A percentile compares a stretch with the other conserved stretches of the same genome.
Evolutionary conservation across 2,888 invertebrate genomes (phyloP).

Genomic region (Abrostola triplasia): DNA sequence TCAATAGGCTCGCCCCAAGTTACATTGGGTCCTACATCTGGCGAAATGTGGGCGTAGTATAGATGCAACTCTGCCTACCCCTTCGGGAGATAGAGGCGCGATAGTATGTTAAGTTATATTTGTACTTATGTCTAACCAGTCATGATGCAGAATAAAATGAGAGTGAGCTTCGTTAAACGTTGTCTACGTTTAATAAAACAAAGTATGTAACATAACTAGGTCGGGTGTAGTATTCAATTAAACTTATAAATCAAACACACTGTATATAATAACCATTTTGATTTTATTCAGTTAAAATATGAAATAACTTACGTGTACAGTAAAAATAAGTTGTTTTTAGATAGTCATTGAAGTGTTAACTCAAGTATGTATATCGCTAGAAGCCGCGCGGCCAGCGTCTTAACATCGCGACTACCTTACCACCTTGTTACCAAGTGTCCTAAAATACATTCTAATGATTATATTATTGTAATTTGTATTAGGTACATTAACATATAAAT

Average conservation of each 20-base stretch:
- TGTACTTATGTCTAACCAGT: no score
- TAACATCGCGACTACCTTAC: constrained; percentile 73
- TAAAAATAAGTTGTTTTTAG: constrained; percentile 87
- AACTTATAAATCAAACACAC: constrained; percentile 62
- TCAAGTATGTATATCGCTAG: constrained; percentile 72
- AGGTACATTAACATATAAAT: constrained; percentile 88
- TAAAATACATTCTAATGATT: constrained; percentile 85
- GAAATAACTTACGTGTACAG: constrained; percentile 88
- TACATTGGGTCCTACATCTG: no score
- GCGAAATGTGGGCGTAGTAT: no score
- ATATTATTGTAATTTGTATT: constrained; percentile 87
- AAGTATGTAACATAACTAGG: no score
- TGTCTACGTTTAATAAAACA: no score
- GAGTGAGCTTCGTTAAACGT: no score
- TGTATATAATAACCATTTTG: constrained; percentile 85
- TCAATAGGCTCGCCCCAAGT: no score
- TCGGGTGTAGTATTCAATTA: background rate
- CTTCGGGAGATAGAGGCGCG: no score
- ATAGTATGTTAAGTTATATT: no score
- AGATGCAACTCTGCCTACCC: no score
- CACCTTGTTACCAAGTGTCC: constrained; percentile 78
- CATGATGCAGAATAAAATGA: no score
- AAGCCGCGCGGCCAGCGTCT: constrained; percentile 71
- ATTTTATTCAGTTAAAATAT: constrained; percentile 89
- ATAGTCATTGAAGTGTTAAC: constrained; percentile 81